A percentile compares a stretch with the other conserved stretches of the same genome.
These are phyloP conservation scores for Hippocampus abdominalis DNA, from an alignment of 2,113 vertebrate species.

Conservation along the genomic window DNA sequence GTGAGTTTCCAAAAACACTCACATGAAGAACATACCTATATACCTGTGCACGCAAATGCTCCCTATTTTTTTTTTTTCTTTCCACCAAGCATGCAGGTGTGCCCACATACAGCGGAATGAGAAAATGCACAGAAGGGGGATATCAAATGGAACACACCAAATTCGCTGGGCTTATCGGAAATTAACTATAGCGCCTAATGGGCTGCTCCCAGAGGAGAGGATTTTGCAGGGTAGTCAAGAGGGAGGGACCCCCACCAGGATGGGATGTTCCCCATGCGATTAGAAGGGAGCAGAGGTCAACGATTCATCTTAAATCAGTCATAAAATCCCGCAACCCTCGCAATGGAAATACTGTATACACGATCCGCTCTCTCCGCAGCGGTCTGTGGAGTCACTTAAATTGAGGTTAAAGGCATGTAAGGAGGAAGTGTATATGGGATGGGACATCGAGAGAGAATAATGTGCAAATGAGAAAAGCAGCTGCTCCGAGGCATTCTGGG, in stretches of 20 bases:
- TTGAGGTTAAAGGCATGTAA: slow-evolving; percentile 42
- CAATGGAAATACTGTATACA: slow-evolving; percentile 10
- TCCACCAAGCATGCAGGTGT: not conserved
- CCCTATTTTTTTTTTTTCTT: slow-evolving; percentile 7
- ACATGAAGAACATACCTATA: slow-evolving; percentile 32
- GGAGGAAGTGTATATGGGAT: slow-evolving; percentile 24
- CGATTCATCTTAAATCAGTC: slow-evolving; percentile 59
- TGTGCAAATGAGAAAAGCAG: slow-evolving; percentile 71
- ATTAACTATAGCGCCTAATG: slow-evolving; percentile 61
- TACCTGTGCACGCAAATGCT: slow-evolving; percentile 20
- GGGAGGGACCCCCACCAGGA: slow-evolving; percentile 44
- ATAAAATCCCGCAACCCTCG: slow-evolving; percentile 19
- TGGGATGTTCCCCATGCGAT: slow-evolving; percentile 55
- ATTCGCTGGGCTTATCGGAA: slow-evolving; percentile 60
- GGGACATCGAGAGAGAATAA: slow-evolving; percentile 50
- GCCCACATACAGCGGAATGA: not conserved
- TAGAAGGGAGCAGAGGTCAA: slow-evolving; percentile 64
- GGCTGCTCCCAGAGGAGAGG: slow-evolving; percentile 54
- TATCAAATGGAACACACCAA: slow-evolving; percentile 35
- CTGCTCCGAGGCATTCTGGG: slow-evolving; percentile 73
- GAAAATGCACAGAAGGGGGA: slow-evolving; percentile 17
- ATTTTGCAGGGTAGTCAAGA: slow-evolving; percentile 43
- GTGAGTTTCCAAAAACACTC: slow-evolving; percentile 16
- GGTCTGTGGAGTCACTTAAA: slow-evolving; percentile 13
- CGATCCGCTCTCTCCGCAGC: slow-evolving; percentile 11